Conservation (phyloP, 2,797 vertebrate species). For the Hemitrygon akajei region DNA sequence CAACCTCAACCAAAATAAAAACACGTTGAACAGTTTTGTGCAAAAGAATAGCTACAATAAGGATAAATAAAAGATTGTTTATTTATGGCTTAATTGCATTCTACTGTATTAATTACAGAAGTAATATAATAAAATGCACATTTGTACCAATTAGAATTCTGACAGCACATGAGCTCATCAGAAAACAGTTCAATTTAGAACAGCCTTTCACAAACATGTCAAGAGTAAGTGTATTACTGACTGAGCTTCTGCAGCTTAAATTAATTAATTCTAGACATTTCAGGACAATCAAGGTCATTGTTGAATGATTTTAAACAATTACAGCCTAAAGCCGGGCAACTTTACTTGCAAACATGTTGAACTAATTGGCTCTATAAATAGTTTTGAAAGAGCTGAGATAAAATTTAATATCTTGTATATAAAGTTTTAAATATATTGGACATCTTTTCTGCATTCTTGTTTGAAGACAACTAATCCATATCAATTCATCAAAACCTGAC, state of each 20-base stretch:
- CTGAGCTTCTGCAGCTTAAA: slow-evolving; percentile 30
- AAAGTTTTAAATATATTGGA: background rate
- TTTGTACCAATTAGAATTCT: slow-evolving; percentile 22
- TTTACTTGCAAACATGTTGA: background rate
- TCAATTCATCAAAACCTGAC: slow-evolving; percentile 30
- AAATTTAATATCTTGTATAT: background rate
- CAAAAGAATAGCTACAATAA: background rate
- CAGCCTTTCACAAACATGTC: slow-evolving; percentile 32
- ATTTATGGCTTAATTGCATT: background rate
- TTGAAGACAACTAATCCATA: slow-evolving; percentile 11
- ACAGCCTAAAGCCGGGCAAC: background rate
- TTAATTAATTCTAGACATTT: slow-evolving; percentile 35
- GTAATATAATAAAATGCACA: slow-evolving; percentile 25
- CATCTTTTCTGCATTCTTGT: background rate
- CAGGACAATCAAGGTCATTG: slow-evolving; percentile 35
- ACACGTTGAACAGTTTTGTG: background rate
- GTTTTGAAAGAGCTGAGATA: slow-evolving; percentile 29
- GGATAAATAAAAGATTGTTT: background rate
- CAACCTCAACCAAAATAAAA: background rate
- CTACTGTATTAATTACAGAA: slow-evolving; percentile 1
- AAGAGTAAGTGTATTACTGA: slow-evolving; percentile 27
- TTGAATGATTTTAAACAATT: slow-evolving; percentile 34
- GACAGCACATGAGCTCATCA: background rate
- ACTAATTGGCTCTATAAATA: background rate
- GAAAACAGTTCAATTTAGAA: slow-evolving; percentile 32